Conservation (phyloP, 2,797 vertebrate species). For the Acomys russatus region DNA sequence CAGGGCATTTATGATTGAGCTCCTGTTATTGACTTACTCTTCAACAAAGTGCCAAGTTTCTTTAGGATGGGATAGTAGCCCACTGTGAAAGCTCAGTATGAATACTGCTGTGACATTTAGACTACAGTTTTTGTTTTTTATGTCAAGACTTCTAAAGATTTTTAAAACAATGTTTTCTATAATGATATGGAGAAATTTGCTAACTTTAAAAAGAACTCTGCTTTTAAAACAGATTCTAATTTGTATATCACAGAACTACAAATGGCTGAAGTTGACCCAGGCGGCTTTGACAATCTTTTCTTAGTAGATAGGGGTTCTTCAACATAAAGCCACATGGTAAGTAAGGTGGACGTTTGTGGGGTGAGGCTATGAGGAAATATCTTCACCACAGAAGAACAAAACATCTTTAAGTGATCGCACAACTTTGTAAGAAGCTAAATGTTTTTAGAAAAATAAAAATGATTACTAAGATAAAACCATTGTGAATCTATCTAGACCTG, state of each 20-base stretch:
- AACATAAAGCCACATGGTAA: not conserved
- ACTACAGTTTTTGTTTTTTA: slow-evolving; percentile 61
- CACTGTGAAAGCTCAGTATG: slow-evolving; percentile 78
- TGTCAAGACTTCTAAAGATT: not conserved
- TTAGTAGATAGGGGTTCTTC: not conserved
- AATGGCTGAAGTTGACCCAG: not conserved
- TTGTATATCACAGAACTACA: not conserved
- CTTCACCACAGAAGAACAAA: not conserved
- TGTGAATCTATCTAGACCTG: not conserved
- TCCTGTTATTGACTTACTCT: slow-evolving; percentile 95
- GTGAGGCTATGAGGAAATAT: not conserved
- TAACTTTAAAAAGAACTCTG: slow-evolving; percentile 31
- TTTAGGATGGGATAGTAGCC: slow-evolving; percentile 85
- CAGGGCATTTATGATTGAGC: slow-evolving; percentile 95
- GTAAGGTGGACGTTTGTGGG: not conserved
- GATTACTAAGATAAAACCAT: slow-evolving; percentile 18
- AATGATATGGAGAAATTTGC: slow-evolving; percentile 58
- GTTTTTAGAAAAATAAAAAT: slow-evolving; percentile 48
- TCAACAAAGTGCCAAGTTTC: slow-evolving; percentile 90
- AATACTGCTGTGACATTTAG: slow-evolving; percentile 74
- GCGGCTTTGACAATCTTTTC: not conserved
- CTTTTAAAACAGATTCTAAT: slow-evolving; percentile 61
- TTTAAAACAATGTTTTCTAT: slow-evolving; percentile 61
- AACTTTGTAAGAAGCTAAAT: slow-evolving; percentile 11
- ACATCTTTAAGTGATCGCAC: not conserved